phyloP scores from a whole-genome alignment of 2,113 vertebrate genomes.

The Malaclemys terrapin region DNA sequence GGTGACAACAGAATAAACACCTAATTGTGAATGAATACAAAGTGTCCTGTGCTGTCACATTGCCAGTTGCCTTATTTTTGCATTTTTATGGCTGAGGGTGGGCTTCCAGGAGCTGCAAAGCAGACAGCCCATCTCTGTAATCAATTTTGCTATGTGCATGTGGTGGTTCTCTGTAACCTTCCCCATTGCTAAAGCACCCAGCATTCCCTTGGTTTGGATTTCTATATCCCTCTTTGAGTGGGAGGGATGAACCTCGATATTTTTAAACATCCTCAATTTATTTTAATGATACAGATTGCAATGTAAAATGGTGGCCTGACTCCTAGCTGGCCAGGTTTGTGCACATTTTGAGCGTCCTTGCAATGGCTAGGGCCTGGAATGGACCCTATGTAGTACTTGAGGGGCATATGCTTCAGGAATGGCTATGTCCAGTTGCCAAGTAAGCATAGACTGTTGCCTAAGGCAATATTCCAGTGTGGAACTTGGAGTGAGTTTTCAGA shows the following conservation, averaged over 20 bases:
- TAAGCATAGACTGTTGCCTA: not conserved
- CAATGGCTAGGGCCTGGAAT: not conserved
- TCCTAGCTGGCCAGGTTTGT: not conserved
- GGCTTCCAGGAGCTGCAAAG: slow-evolving; percentile 68
- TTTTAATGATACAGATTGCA: not conserved
- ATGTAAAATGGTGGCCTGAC: not conserved
- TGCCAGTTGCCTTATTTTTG: slow-evolving; percentile 74
- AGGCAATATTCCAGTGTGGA: not conserved
- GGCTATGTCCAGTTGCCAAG: not conserved
- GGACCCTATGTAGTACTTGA: not conserved
- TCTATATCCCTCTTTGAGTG: slow-evolving; percentile 53
- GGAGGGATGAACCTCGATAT: not conserved
- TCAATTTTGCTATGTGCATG: slow-evolving; percentile 75
- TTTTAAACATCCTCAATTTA: not conserved
- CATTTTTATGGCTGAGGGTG: slow-evolving; percentile 74
- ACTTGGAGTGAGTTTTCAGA: not conserved
- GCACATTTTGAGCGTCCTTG: not conserved
- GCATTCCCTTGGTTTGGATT: not conserved
- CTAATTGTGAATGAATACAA: slow-evolving; percentile 77
- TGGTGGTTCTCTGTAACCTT: slow-evolving; percentile 64
- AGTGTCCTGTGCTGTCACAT: slow-evolving; percentile 68
- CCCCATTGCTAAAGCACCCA: not conserved
- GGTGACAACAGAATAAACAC: slow-evolving; percentile 78
- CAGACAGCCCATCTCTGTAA: slow-evolving; percentile 70
- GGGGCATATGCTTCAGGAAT: not conserved